A percentile compares a stretch with the other conserved stretches of the same genome.
Evolutionary conservation across 2,888 invertebrate genomes (phyloP).

Genomic region (Platycheirus rosarum): DNA sequence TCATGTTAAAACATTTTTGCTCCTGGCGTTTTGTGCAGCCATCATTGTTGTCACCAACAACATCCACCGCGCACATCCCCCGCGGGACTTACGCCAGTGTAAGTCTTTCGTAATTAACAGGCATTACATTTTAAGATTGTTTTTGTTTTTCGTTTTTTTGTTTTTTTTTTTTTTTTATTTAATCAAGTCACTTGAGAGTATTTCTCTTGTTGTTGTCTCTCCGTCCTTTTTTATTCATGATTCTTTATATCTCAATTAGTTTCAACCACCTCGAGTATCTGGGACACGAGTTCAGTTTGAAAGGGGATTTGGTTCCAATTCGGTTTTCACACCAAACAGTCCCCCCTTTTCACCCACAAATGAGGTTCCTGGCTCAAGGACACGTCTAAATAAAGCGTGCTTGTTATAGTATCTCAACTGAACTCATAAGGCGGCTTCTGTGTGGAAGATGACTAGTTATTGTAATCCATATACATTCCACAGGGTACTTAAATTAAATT

Average conservation of each 20-base stretch:
- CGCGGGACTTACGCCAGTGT: constrained; percentile 34
- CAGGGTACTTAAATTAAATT: constrained; percentile 62
- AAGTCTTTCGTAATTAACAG: constrained; percentile 72
- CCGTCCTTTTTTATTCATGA: constrained; percentile 49
- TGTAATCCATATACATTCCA: constrained; percentile 48
- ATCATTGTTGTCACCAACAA: constrained; percentile 46
- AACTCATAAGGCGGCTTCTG: background rate
- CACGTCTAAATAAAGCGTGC: constrained; percentile 41
- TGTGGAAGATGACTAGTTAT: constrained; percentile 27
- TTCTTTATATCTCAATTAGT: constrained; percentile 71
- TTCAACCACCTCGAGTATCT: constrained; percentile 36
- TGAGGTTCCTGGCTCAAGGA: constrained; percentile 16
- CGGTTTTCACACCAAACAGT: background rate
- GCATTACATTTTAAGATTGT: constrained; percentile 72
- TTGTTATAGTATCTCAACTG: background rate
- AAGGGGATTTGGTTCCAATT: background rate
- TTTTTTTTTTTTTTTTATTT: constrained; percentile 73
- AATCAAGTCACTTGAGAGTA: constrained; percentile 73
- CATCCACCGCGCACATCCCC: background rate
- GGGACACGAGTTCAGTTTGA: background rate
- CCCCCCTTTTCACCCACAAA: background rate
- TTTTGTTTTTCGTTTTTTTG: too few relatives aligned
- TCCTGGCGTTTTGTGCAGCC: constrained; percentile 30
- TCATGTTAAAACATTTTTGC: constrained; percentile 60
- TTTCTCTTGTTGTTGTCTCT: constrained; percentile 44